Evolutionary conservation across 1,140 invertebrate genomes (phyloP), one percentile per base, ranked within the genome.

Genomic region (Ylistrum balloti): DNA sequence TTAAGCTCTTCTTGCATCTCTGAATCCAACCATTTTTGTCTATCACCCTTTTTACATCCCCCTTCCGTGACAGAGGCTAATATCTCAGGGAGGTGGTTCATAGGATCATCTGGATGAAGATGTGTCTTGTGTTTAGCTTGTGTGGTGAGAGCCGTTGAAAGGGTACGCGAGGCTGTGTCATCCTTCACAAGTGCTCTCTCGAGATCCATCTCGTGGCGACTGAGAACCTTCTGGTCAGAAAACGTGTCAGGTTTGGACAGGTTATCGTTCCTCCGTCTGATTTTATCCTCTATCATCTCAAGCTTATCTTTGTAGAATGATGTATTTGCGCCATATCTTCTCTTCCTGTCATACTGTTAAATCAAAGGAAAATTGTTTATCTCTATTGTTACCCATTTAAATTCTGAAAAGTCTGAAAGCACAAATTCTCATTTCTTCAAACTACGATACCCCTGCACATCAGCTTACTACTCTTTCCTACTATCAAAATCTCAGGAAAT

Each of bases 181-280:
- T 91, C 90, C 22, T 91, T 33, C 85, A 95, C 91, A 3, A 91
- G 85, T 74, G 93, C 92, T 35, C 93, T 93, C 88, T 95, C 95
- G 28, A 95, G 89, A 1, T 95, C 95, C 93, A 95, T 93, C 86
- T 94, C 93, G 89, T 95, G 95, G 33, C 94, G 85, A 28, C 86
- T 89, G 34, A 95, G 28, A 32, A 91, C 33, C 89, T 93, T 93
- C 28, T 90, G 88, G 32, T 93, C 94, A 33, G 90, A 90, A 86
- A 95, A 93, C 35, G 87, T 91, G 87, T 94, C 93, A 38, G 92
- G 91, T 45, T 91, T 90, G 33, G 33, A 33, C 20, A 95, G 89
- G 17, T 45, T 45, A 15, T 87, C 15, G 86, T 91, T 87, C 85
- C 94, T 94, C 17, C 89, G 87, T 28, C 89, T 90, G 87, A 95